These are phyloP conservation scores for Pycnonotus jocosus DNA, from an alignment of 2,113 vertebrate species.

Conservation along the genomic window DNA sequence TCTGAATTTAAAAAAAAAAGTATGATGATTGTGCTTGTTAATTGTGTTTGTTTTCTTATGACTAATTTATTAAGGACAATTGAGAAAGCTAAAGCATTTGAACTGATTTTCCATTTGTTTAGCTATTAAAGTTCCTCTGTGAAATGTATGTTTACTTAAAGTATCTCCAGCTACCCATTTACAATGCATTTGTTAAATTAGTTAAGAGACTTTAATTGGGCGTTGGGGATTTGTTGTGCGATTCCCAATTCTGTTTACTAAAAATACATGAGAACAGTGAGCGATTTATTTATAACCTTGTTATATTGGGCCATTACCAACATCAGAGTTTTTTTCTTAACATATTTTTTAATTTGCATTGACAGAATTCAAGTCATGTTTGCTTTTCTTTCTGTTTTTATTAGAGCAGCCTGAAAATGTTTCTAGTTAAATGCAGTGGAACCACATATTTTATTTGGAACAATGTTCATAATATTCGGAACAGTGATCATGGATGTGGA, in stretches of 20 bases:
- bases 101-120: constrained; percentile 63
- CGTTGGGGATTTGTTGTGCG: constrained; percentile 58
- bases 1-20: neutral
- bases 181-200: constrained; percentile 68
- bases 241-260: constrained; percentile 67
- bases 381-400: constrained; percentile 22
- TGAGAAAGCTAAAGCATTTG: constrained; percentile 40
- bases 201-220: constrained; percentile 72
- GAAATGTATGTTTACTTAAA: constrained; percentile 68
- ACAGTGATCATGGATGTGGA: neutral
- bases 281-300: constrained; percentile 66
- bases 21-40: neutral
- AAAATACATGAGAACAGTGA: constrained; percentile 58
- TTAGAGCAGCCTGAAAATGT: constrained; percentile 17
- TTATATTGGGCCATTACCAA: constrained; percentile 51
- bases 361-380: constrained; percentile 39
- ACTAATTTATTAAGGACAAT: constrained; percentile 53
- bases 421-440: constrained; percentile 51
- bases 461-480: constrained; percentile 31
- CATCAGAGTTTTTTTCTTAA: neutral
- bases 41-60: constrained; percentile 30
- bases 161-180: constrained; percentile 58
- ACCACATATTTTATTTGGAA: constrained; percentile 51
- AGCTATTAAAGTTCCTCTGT: constrained; percentile 48
- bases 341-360: constrained; percentile 43